Evolutionary conservation across 1,140 invertebrate species (phyloP).

Genomic region (Drosophila aff.): DNA sequence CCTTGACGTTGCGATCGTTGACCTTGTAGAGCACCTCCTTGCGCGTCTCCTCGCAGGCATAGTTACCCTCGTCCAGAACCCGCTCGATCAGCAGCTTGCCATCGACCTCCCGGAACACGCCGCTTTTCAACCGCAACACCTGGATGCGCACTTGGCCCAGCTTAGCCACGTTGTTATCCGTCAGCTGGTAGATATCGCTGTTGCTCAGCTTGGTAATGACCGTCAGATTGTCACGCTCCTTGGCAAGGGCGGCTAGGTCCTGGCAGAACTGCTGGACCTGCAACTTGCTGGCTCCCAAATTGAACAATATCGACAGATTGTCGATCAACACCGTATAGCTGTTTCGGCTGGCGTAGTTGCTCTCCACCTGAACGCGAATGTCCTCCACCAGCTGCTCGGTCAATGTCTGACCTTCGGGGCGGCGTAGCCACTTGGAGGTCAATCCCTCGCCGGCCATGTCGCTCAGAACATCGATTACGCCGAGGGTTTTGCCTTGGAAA

Average conservation of each 20-base stretch:
- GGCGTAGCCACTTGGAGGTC: conserved; percentile 67
- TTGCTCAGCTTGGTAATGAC: conserved; percentile 86
- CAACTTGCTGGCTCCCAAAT: conserved; percentile 86
- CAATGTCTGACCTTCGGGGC: conserved; percentile 51
- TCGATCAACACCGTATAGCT: conserved; percentile 89
- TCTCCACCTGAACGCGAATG: conserved; percentile 64
- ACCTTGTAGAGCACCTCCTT: conserved; percentile 89
- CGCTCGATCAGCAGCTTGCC: conserved; percentile 88
- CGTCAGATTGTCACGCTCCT: conserved; percentile 83
- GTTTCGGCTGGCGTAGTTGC: conserved; percentile 65
- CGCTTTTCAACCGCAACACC: conserved; percentile 88
- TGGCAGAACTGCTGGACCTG: conserved; percentile 82
- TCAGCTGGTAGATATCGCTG: conserved; percentile 86
- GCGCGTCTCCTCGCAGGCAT: conserved; percentile 70
- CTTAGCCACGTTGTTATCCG: conserved; percentile 87
- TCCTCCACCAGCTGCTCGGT: conserved; percentile 66
- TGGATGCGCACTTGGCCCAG: conserved; percentile 88
- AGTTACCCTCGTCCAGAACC: conserved; percentile 81
- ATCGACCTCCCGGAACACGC: conserved; percentile 89
- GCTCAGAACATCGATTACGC: conserved; percentile 87
- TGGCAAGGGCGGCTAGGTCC: conserved; percentile 81
- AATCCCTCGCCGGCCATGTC: conserved; percentile 82
- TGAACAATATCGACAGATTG: conserved; percentile 89
- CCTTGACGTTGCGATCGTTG: conserved; percentile 89
- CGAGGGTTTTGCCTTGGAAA: conserved; percentile 86